Evolutionary conservation across 2,888 invertebrate genomes (phyloP).

Genomic region (Bugula neritina): DNA sequence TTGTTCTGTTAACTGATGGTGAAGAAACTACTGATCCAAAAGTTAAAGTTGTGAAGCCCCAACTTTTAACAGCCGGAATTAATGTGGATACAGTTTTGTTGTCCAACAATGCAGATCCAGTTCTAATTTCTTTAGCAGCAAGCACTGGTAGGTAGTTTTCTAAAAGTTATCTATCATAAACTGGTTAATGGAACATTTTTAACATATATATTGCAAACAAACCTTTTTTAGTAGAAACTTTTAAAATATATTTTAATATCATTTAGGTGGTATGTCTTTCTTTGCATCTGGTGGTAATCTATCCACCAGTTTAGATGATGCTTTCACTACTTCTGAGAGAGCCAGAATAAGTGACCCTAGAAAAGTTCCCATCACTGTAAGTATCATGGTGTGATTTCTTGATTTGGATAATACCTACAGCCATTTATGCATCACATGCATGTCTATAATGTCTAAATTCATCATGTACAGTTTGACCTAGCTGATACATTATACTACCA

Average conservation of each 20-base stretch:
- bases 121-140: constrained; percentile 27
- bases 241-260: too few species aligned
- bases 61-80: neutral
- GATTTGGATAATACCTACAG: too few species aligned
- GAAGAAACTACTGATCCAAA: neutral
- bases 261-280: constrained; percentile 19
- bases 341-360: constrained; percentile 6
- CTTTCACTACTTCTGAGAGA: constrained; percentile 16
- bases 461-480: too few species aligned
- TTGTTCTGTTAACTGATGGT: constrained; percentile 23
- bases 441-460: too few species aligned
- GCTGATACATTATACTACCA: too few species aligned
- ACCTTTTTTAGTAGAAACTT: too few species aligned
- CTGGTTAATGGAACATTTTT: too few species aligned
- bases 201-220: too few species aligned
- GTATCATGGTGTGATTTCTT: too few species aligned
- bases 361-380: neutral
- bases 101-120: neutral
- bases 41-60: neutral
- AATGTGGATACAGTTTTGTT: constrained; percentile 22
- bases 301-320: constrained; percentile 15
- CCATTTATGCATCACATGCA: too few species aligned
- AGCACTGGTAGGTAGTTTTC: constrained; percentile 28
- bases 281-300: constrained; percentile 3
- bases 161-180: too few species aligned